Evolutionary conservation across 1,140 invertebrate species (phyloP).

Genomic region (Drosophila lini): DNA sequence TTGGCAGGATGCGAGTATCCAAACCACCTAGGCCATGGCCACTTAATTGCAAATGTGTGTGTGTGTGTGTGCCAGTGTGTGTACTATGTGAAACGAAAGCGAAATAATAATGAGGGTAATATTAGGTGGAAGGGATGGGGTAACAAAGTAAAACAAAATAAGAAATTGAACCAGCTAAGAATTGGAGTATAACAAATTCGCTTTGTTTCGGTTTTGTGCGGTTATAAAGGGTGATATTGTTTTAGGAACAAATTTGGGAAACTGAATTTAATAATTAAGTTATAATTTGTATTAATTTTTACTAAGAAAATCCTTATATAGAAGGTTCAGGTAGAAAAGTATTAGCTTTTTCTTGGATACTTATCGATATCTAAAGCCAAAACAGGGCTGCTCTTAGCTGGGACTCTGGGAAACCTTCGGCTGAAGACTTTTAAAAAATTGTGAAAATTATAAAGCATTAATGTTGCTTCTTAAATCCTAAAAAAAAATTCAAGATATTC

Average conservation of each 20-base stretch:
- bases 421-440: background rate
- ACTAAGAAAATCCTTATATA: background rate
- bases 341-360: background rate
- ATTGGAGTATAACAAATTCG: conserved; percentile 36
- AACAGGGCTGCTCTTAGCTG: background rate
- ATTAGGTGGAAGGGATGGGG: conserved; percentile 29
- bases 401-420: background rate
- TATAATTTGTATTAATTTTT: background rate
- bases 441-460: background rate
- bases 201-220: background rate
- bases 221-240: background rate
- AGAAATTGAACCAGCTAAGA: conserved; percentile 45
- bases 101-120: conserved; percentile 81
- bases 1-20: conserved; percentile 63
- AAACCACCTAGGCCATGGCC: conserved; percentile 66
- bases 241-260: background rate
- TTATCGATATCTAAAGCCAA: background rate
- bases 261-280: too few relatives aligned
- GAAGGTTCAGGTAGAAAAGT: background rate
- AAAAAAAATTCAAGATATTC: background rate
- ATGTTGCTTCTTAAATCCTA: background rate
- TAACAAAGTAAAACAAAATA: conserved; percentile 41
- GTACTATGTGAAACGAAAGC: conserved; percentile 61
- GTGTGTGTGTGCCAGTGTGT: conserved; percentile 7
- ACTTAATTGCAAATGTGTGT: conserved; percentile 65